Conservation (phyloP, 2,888 invertebrate genomes). For the Drosophila mettleri region DNA sequence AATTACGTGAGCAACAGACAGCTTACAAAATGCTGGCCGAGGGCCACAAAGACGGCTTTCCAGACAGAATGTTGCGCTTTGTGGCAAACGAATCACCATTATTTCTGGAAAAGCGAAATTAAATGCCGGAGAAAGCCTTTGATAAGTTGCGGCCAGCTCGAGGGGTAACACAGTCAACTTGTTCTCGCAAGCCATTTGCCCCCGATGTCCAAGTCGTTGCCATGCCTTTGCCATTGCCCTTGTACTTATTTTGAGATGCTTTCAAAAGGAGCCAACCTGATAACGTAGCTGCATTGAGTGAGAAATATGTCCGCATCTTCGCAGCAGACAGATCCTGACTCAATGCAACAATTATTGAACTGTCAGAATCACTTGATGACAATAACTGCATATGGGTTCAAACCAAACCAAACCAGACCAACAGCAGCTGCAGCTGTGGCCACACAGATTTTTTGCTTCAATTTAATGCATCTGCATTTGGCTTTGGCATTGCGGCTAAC, state of each 20-base stretch:
- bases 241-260: background rate
- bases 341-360: slow-evolving; percentile 30
- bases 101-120: slow-evolving; percentile 22
- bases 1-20: slow-evolving; percentile 51
- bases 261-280: background rate
- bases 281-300: slow-evolving; percentile 5
- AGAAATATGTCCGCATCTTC: slow-evolving; percentile 29
- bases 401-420: slow-evolving; percentile 12
- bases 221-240: background rate
- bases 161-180: slow-evolving; percentile 26
- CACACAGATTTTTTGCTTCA: background rate
- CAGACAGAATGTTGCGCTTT: slow-evolving; percentile 27
- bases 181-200: slow-evolving; percentile 20
- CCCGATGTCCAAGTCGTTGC: background rate
- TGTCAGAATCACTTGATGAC: too few species aligned
- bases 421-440: slow-evolving; percentile 16
- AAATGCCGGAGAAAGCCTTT: slow-evolving; percentile 40
- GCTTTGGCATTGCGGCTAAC: background rate
- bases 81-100: slow-evolving; percentile 20
- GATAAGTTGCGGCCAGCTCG: slow-evolving; percentile 30
- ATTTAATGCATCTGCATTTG: slow-evolving; percentile 20
- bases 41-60: slow-evolving; percentile 26
- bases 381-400: slow-evolving; percentile 15
- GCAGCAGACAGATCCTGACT: background rate
- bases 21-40: slow-evolving; percentile 42